phyloP scores from a whole-genome alignment of 2,888 invertebrate genomes.

The Nomada lathburiana region DNA sequence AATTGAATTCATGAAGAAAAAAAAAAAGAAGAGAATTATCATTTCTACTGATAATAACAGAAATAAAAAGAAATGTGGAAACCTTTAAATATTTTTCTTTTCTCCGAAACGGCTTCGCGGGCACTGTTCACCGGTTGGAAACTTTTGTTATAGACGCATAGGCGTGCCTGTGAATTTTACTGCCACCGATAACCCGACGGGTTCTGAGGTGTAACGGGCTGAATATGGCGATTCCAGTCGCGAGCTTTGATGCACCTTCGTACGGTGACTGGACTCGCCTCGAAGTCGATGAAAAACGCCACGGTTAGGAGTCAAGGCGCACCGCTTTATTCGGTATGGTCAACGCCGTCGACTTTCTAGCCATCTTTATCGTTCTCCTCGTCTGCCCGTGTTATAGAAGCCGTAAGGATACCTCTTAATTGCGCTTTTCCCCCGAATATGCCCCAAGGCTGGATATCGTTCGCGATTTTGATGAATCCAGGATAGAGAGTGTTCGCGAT shows the following conservation, averaged over 20 bases:
- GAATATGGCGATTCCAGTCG: slow-evolving; percentile 61
- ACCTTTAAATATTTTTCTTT: too few relatives aligned
- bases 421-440: slow-evolving; percentile 30
- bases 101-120: too few relatives aligned
- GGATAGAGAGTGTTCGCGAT: not conserved
- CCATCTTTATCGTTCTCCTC: slow-evolving; percentile 11
- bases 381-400: not conserved
- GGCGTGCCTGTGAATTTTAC: slow-evolving; percentile 58
- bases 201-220: slow-evolving; percentile 51
- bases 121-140: not conserved
- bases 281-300: slow-evolving; percentile 34
- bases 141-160: slow-evolving; percentile 46
- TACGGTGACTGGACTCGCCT: slow-evolving; percentile 36
- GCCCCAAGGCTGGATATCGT: not conserved
- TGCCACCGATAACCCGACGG: slow-evolving; percentile 50
- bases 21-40: too few relatives aligned
- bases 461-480: not conserved
- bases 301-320: slow-evolving; percentile 52
- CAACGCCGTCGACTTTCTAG: slow-evolving; percentile 52
- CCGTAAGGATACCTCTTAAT: slow-evolving; percentile 45
- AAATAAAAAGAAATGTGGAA: too few relatives aligned
- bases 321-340: slow-evolving; percentile 64
- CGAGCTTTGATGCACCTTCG: slow-evolving; percentile 50
- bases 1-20: too few relatives aligned
- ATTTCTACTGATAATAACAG: too few relatives aligned